phyloP scores from a whole-genome alignment of 1,140 invertebrate genomes.

The Choristoneura fumiferana region DNA sequence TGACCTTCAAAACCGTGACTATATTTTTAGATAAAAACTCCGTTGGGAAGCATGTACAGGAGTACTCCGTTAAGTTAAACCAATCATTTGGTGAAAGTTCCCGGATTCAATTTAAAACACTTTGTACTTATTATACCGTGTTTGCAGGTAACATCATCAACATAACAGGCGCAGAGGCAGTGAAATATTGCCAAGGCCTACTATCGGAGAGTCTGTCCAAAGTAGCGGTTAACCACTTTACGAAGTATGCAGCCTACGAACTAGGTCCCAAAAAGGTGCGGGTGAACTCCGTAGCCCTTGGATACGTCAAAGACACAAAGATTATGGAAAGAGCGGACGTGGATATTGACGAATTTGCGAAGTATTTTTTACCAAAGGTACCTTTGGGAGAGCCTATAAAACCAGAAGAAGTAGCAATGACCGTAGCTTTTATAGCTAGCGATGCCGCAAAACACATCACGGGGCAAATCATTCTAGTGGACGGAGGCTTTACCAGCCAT shows the following conservation, averaged over 20 bases:
- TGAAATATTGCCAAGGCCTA: conserved; percentile 79
- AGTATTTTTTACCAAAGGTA: not conserved
- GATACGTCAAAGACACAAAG: conserved; percentile 33
- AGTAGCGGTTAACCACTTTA: conserved; percentile 86
- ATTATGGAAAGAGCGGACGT: conserved; percentile 8
- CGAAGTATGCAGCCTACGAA: conserved; percentile 81
- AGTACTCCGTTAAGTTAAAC: too few species aligned
- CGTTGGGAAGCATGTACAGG: too few species aligned
- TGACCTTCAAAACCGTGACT: too few species aligned
- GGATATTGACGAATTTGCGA: conserved; percentile 7
- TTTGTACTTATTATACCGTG: too few species aligned
- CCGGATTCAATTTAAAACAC: too few species aligned
- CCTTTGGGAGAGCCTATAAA: conserved; percentile 13
- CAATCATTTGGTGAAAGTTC: too few species aligned
- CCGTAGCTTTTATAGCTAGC: conserved; percentile 16
- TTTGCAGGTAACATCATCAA: conserved; percentile 85
- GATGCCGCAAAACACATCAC: conserved; percentile 8
- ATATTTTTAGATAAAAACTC: too few species aligned
- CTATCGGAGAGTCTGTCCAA: conserved; percentile 86
- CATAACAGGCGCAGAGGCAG: conserved; percentile 84
- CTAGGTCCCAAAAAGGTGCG: conserved; percentile 82
- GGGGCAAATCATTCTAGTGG: conserved; percentile 16
- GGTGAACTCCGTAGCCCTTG: conserved; percentile 85
- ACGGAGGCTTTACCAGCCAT: conserved; percentile 18
- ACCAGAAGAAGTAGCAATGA: conserved; percentile 8